Evolutionary conservation across 2,888 invertebrate genomes (phyloP).

Genomic region (Phaonia tiefii): DNA sequence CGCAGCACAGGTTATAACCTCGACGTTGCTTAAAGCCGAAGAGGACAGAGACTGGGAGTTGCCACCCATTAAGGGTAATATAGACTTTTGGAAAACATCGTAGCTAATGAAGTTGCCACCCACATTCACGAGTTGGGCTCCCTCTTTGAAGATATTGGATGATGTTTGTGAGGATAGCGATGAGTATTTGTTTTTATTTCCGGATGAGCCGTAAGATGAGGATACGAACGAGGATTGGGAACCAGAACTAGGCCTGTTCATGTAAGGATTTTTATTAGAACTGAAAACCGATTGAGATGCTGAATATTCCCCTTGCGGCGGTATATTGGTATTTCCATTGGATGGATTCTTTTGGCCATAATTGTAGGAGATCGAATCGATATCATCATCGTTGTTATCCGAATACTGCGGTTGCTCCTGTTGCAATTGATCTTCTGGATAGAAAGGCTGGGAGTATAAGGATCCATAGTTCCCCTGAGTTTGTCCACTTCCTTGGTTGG

Average conservation of each 20-base stretch:
- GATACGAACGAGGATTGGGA: constrained; percentile 31
- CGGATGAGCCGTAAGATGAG: constrained; percentile 15
- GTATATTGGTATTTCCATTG: constrained; percentile 22
- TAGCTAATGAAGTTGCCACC: constrained; percentile 77
- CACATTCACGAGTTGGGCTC: constrained; percentile 75
- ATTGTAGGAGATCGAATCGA: constrained; percentile 71
- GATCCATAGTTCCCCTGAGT: constrained; percentile 22
- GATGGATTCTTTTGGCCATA: constrained; percentile 50
- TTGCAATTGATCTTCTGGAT: constrained; percentile 67
- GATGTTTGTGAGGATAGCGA: constrained; percentile 43
- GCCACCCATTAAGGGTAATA: constrained; percentile 74
- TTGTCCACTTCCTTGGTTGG: constrained; percentile 34
- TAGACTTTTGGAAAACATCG: constrained; percentile 77
- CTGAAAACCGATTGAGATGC: constrained; percentile 64
- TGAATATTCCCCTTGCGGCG: constrained; percentile 31
- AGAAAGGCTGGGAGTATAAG: constrained; percentile 73
- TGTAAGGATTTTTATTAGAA: constrained; percentile 69
- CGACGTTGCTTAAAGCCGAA: constrained; percentile 69
- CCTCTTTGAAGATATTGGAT: constrained; percentile 55
- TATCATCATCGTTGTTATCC: constrained; percentile 61
- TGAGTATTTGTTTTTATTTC: constrained; percentile 66
- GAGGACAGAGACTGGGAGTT: constrained; percentile 66
- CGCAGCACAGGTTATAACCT: constrained; percentile 80
- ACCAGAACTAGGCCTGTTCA: constrained; percentile 67
- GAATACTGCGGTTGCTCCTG: constrained; percentile 64